Evolutionary conservation across 2,888 invertebrate genomes (phyloP).

Genomic region (Blastobasis lacticolella): DNA sequence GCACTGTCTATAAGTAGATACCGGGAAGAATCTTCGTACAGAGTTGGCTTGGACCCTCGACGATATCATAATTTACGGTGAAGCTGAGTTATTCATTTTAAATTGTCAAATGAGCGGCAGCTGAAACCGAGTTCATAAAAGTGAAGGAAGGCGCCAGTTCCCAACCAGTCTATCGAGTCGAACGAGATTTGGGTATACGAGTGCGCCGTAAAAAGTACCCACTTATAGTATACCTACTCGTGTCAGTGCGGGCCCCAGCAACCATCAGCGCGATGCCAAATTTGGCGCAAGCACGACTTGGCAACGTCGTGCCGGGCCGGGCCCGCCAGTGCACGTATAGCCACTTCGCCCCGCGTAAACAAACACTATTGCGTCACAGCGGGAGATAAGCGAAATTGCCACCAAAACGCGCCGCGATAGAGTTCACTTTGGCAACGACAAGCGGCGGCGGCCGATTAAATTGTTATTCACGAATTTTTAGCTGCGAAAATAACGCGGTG

Average conservation of each 20-base stretch:
- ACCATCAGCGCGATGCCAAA: constrained; percentile 47
- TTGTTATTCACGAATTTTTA: constrained; percentile 46
- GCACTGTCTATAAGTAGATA: no score
- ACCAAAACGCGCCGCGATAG: constrained; percentile 24
- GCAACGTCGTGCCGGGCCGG: constrained; percentile 39
- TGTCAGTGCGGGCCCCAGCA: constrained; percentile 30
- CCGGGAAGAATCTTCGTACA: no score
- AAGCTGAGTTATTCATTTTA: no score
- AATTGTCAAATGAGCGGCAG: no score
- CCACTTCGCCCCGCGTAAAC: constrained; percentile 55
- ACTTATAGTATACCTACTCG: constrained; percentile 14
- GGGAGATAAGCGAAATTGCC: constrained; percentile 28
- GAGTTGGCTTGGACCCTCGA: no score
- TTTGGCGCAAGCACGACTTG: constrained; percentile 62
- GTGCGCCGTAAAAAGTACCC: not conserved
- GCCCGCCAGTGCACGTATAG: constrained; percentile 8
- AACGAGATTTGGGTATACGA: not conserved
- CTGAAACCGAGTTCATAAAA: not conserved
- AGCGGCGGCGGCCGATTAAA: constrained; percentile 25
- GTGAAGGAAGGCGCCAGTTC: not conserved
- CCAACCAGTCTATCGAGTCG: not conserved
- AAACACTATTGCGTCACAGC: constrained; percentile 59
- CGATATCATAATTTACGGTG: no score
- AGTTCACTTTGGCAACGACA: constrained; percentile 21
- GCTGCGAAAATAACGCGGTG: constrained; percentile 32